These are phyloP conservation scores for Temnothorax longispinosus DNA, from an alignment of 1,140 invertebrate genomes.

Conservation along the genomic window DNA sequence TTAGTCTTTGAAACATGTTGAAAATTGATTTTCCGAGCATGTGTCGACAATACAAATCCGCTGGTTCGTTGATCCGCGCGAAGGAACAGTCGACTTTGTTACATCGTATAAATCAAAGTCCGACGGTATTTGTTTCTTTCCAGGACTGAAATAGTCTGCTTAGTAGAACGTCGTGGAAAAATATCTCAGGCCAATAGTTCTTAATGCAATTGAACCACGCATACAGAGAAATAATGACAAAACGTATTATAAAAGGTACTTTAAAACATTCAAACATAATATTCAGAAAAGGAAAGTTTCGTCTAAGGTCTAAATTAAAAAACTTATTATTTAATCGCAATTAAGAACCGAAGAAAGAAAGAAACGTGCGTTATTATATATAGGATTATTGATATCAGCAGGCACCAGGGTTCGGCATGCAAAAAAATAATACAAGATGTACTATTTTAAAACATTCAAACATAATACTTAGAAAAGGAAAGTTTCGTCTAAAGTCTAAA, in stretches of 20 bases:
- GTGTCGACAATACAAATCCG: not conserved
- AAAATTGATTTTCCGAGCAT: conserved; percentile 36
- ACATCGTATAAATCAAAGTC: conserved; percentile 2
- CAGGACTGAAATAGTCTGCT: not conserved
- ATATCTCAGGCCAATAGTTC: not conserved
- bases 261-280: not conserved
- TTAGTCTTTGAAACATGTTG: not conserved
- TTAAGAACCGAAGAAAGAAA: not conserved
- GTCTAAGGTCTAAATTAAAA: not conserved
- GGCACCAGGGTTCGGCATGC: not conserved
- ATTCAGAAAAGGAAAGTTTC: not conserved
- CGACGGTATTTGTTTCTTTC: conserved; percentile 10
- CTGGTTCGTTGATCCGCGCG: conserved; percentile 36
- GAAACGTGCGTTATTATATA: not conserved
- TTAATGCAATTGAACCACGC: not conserved
- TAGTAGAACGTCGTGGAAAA: not conserved
- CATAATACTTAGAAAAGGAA: not conserved
- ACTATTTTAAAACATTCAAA: not conserved
- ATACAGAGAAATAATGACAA: not conserved
- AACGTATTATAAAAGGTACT: not conserved
- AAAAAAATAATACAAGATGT: not conserved
- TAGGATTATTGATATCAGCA: not conserved
- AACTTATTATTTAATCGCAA: not conserved
- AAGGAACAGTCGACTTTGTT: conserved; percentile 11
- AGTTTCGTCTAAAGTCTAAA: not conserved